Base-by-base conservation (phyloP, 1,140 invertebrate genomes). In the Chironomus tepperi region DNA sequence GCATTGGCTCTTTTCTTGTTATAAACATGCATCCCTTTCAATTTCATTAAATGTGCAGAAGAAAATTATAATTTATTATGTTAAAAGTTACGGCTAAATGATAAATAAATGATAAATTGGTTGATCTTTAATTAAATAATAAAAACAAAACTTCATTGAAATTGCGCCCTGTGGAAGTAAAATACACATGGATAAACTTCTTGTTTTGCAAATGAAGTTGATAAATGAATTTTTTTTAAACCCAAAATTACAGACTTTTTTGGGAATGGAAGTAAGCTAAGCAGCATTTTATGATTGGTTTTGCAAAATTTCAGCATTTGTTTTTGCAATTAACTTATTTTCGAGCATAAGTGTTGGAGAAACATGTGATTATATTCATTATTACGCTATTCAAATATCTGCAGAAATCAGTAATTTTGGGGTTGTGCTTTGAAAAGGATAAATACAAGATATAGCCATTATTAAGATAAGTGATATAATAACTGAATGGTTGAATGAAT, bases 91-190 rank as follows among this genome's bases (percentile, higher is more conserved):
- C 47, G 12, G 47, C 47, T 57, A 57, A 57, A 57, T 57, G 10
- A 57, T 57, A 57, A 57, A 57, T 57, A 57, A 57, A 57, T 57
- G 47, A 57, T 57, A 57, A 57, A 57, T 57, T 57, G 47, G 47
- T n/a, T 57, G 47, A 57, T 57, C 47, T 57, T 57, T 57, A 57
- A 57, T 57, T 57, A 57, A 57, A 57, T 57, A n/a, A 57, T 57
- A 57, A 57, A 15, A n/a, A n/a, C n/a, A n/a, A n/a, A n/a, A n/a
- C n/a, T 15, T 57, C 12, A 47, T 47, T 10, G 47, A n/a, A 57
- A 57, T 57, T 57, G 47, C 47, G 47, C 47, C 47, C 47, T 57
- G 47, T 57, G 47, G 47, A 57, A 57, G n/a, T 15, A n/a, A 57
- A 57, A 5, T 57, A n/a, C 47, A 57, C 12, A 57, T 57, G 47